Base-by-base conservation (phyloP, 1,140 invertebrate genomes). In the Leptopilina clavipes region DNA sequence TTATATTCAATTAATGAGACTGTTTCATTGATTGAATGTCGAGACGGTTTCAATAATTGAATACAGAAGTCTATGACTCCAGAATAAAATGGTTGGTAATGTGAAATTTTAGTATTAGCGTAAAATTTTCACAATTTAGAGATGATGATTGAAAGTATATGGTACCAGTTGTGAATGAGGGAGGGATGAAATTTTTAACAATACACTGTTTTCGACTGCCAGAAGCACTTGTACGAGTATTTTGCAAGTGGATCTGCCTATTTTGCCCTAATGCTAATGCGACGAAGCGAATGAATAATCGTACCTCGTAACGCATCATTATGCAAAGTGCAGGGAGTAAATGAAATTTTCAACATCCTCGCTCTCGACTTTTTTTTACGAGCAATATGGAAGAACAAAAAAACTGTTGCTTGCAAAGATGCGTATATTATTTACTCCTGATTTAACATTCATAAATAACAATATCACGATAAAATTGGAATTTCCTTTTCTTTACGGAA, bases 321-420 rank as follows among this genome's bases (percentile, higher is more conserved):
- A 65, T 65, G 59, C 59, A 65, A 65, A 65, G 59, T 65, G 59
- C 59, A 65, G 59, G 59, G 59, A 65, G 59, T 65, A 65, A 65
- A 65, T 65, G 59, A 65, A 65, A 65, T 65, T 65, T 65, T 65
- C 59, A 65, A 65, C 25, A 65, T 65, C 22, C 59, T 37, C 22
- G 59, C 59, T 65, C 22, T 25, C 22, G 3, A 11, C 8, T 10
- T 65, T 65, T 65, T 65, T 65, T 65, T 65, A 37, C 59, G 59
- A 65, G 59, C 19, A 59, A 2, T n/a, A n/a, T 5, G 25, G 5
- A 31, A 31, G 17, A 11, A 25, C 59, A 65, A 22, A 65, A 65
- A 25, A 14, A 65, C 19, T 65, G n/a, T n/a, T 65, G 56, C 56
- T 65, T 25, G 10, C 10, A 65, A 65, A 65, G 56, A 65, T 65